These are phyloP conservation scores for Unio delphinus DNA, from an alignment of 2,888 invertebrate genomes.

Conservation along the genomic window DNA sequence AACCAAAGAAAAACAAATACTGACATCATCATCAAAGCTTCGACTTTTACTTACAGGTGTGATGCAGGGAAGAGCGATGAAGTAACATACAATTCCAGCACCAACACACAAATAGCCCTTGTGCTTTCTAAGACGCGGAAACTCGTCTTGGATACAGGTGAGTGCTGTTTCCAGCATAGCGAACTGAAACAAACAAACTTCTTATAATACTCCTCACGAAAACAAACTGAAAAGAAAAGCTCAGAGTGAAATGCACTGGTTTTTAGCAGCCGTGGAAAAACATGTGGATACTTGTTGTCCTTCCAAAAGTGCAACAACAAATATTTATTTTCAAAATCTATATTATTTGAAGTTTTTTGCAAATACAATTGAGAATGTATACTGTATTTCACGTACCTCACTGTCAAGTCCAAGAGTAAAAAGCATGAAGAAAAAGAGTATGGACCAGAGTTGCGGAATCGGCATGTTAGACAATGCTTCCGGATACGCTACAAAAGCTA, in stretches of 20 bases:
- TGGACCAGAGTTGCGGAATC: constrained; percentile 61
- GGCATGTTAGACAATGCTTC: constrained; percentile 63
- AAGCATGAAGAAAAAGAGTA: constrained; percentile 68
- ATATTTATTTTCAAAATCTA: too few species aligned
- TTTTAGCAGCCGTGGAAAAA: too few species aligned
- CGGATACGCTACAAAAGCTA: constrained; percentile 68
- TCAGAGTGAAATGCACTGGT: too few species aligned
- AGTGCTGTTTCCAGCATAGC: constrained; percentile 69
- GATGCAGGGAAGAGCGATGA: constrained; percentile 55
- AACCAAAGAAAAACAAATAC: too few species aligned
- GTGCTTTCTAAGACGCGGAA: constrained; percentile 70
- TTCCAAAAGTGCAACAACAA: too few species aligned
- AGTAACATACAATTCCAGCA: constrained; percentile 45
- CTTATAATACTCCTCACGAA: too few species aligned
- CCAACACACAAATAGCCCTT: constrained; percentile 55
- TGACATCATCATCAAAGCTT: too few species aligned
- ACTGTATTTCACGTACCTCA: constrained; percentile 28
- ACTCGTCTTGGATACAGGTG: constrained; percentile 69
- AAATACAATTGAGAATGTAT: too few species aligned
- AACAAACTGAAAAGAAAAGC: too few species aligned
- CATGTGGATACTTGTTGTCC: too few species aligned
- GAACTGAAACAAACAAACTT: constrained; percentile 58
- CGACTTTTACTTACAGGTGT: constrained; percentile 49
- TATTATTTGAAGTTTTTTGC: too few species aligned
- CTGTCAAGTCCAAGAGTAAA: constrained; percentile 65